These are phyloP conservation scores for Taxidea taxus DNA, from an alignment of 2,113 vertebrate genomes.

Conservation along the genomic window DNA sequence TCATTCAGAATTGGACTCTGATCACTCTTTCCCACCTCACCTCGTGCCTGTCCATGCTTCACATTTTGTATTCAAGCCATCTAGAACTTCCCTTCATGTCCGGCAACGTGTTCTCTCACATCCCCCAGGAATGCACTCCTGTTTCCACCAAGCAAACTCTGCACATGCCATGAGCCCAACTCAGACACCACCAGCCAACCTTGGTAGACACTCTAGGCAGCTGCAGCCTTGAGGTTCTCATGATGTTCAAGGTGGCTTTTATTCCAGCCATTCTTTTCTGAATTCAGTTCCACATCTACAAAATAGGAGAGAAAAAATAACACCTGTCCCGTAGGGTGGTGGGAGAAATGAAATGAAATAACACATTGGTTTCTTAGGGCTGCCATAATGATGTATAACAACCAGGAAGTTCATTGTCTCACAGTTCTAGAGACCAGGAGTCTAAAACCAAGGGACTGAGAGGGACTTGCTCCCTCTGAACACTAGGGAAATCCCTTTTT, in stretches of 20 bases:
- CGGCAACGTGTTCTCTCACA: neutral
- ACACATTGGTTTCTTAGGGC: neutral
- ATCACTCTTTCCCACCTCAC: neutral
- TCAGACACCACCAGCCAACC: neutral
- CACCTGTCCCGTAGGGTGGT: neutral
- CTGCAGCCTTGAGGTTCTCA: neutral
- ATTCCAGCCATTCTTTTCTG: neutral
- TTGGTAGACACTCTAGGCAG: fast-evolving
- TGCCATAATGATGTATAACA: neutral
- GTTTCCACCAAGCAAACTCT: neutral
- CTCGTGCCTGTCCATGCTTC: neutral
- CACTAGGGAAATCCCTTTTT: neutral
- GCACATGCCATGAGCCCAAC: neutral
- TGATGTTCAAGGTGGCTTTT: neutral
- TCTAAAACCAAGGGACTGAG: neutral
- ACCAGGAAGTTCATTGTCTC: neutral
- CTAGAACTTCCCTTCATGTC: neutral
- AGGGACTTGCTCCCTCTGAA: neutral
- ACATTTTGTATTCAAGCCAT: neutral
- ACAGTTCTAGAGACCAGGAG: neutral
- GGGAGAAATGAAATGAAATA: neutral
- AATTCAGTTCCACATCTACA: neutral
- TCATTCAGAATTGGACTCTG: neutral
- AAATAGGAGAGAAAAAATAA: neutral
- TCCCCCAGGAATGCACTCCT: neutral